These are phyloP conservation scores for Pseudomugil gertrudae DNA, from an alignment of 2,797 vertebrate genomes.

Conservation along the genomic window DNA sequence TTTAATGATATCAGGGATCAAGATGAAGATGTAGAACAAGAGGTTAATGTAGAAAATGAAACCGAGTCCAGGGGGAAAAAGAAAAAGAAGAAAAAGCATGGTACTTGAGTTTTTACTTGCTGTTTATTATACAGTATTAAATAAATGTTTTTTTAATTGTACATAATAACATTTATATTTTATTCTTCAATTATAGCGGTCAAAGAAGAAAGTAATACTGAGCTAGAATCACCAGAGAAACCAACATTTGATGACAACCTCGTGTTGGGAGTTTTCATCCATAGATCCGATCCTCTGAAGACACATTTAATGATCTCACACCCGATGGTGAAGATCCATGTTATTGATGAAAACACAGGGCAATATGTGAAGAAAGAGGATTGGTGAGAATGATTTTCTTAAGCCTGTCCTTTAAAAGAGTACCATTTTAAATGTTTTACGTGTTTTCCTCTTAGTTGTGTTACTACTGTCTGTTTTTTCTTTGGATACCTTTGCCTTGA, in stretches of 20 bases:
- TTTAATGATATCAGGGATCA: constrained; percentile 48
- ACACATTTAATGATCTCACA: constrained; percentile 89
- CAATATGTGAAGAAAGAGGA: constrained; percentile 92
- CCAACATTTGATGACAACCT: constrained; percentile 85
- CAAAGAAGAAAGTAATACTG: constrained; percentile 64
- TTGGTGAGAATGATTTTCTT: constrained; percentile 78
- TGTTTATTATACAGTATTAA: not conserved
- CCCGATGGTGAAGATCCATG: constrained; percentile 94
- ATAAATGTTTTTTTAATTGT: not conserved
- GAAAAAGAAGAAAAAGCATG: constrained; percentile 85
- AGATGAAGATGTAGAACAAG: constrained; percentile 54
- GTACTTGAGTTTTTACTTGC: constrained; percentile 29
- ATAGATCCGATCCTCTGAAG: constrained; percentile 90
- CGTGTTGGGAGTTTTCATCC: constrained; percentile 91
- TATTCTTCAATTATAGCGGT: constrained; percentile 47
- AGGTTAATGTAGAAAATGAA: constrained; percentile 75
- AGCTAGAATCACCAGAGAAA: constrained; percentile 62
- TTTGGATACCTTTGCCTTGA: not conserved
- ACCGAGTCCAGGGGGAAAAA: constrained; percentile 83
- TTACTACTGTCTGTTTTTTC: not conserved
- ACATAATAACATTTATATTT: not conserved
- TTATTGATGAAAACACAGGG: constrained; percentile 90
- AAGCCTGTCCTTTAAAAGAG: not conserved
- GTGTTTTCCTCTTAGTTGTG: not conserved
- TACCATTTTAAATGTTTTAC: not conserved